Evolutionary conservation across 2,797 vertebrate species (phyloP).

Genomic region (Etheostoma nigrum): DNA sequence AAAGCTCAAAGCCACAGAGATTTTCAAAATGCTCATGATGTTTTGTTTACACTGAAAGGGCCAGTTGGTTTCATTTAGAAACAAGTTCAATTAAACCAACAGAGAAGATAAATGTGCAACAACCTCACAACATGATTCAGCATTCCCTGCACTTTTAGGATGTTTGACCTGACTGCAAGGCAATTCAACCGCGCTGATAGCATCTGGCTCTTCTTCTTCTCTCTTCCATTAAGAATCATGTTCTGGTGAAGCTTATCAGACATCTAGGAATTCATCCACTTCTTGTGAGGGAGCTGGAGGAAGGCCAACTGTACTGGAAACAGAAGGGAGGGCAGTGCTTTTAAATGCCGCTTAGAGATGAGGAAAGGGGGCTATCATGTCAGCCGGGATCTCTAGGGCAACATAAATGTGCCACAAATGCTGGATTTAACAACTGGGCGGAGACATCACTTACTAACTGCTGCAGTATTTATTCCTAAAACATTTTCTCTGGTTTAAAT

Average conservation of each 20-base stretch:
- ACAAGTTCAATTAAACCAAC: constrained; percentile 74
- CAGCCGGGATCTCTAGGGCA: constrained; percentile 65
- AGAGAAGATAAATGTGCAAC: constrained; percentile 68
- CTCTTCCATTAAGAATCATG: constrained; percentile 81
- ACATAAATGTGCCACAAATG: constrained; percentile 78
- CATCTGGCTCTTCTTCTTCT: constrained; percentile 80
- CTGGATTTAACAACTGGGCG: constrained; percentile 77
- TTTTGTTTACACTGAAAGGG: constrained; percentile 68
- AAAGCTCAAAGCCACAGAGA: constrained; percentile 49
- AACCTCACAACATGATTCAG: constrained; percentile 63
- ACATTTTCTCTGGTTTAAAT: constrained; percentile 70
- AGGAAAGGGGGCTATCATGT: constrained; percentile 68
- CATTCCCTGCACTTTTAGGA: constrained; percentile 65
- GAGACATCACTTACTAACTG: constrained; percentile 68
- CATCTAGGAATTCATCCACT: constrained; percentile 82
- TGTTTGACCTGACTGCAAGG: constrained; percentile 75
- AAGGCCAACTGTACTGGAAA: constrained; percentile 72
- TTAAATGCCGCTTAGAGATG: constrained; percentile 64
- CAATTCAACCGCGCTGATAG: constrained; percentile 72
- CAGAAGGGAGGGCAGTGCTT: constrained; percentile 62
- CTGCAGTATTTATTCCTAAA: constrained; percentile 65
- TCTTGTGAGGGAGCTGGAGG: constrained; percentile 71
- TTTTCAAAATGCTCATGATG: constrained; percentile 66
- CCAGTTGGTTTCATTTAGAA: constrained; percentile 75
- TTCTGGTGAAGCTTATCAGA: constrained; percentile 81